Conservation (phyloP, 1,140 invertebrate species). For the Rhagoletis pomonella region DNA sequence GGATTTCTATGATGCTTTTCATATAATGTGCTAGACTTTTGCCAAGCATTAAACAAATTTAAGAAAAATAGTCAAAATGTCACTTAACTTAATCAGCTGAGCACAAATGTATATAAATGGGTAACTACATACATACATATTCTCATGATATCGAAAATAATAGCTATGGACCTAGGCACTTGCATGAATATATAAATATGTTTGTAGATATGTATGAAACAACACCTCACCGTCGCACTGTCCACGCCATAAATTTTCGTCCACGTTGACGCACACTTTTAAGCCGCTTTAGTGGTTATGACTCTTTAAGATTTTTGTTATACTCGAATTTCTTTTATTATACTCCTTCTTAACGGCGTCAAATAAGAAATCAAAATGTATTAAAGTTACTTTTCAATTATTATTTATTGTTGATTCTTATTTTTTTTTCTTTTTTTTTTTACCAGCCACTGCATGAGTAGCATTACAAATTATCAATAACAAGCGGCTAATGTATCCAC, state of each 20-base stretch:
- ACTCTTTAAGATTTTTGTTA: neutral
- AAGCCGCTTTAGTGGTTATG: constrained; percentile 47
- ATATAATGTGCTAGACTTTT: too few relatives aligned
- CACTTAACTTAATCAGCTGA: too few relatives aligned
- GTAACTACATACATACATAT: neutral
- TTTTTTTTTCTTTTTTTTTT: neutral
- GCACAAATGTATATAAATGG: too few relatives aligned
- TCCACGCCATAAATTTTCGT: constrained; percentile 18
- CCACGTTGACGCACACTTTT: constrained; percentile 18
- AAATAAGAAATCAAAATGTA: constrained; percentile 38
- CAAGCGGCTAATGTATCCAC: neutral
- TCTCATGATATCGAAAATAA: constrained; percentile 14
- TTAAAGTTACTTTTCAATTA: constrained; percentile 30
- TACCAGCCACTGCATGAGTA: constrained; percentile 12
- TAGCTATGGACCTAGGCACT: neutral
- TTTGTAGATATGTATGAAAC: neutral
- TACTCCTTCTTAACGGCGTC: neutral
- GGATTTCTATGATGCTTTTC: too few relatives aligned
- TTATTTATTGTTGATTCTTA: constrained; percentile 26
- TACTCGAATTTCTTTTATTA: neutral
- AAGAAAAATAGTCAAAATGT: too few relatives aligned
- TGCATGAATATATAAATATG: neutral
- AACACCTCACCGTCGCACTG: constrained; percentile 12
- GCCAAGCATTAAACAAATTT: too few relatives aligned
- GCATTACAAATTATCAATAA: constrained; percentile 27